Percentiles rank a stretch among this genome's conserved stretches.
phyloP scores from a whole-genome alignment of 2,888 invertebrate species.

The Trachelus troglodyta region DNA sequence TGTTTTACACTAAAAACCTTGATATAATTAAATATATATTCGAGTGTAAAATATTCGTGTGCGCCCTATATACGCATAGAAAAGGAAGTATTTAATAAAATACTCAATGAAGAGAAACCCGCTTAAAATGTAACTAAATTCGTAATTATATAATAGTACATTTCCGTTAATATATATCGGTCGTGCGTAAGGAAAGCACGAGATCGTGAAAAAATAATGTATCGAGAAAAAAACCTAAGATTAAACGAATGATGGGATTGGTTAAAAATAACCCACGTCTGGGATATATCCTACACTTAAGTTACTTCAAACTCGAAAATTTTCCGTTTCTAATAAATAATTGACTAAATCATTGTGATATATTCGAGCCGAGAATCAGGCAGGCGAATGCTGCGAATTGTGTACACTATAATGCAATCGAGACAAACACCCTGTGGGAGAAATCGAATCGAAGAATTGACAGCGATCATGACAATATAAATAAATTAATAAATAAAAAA shows the following conservation, averaged over 20 bases:
- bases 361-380: neutral
- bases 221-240: neutral
- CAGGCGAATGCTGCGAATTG: neutral
- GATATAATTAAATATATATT: neutral
- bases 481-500: slow-evolving; percentile 9
- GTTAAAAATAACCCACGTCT: neutral
- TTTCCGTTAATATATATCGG: neutral
- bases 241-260: neutral
- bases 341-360: neutral
- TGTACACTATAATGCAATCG: neutral
- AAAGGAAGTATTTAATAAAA: no score
- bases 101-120: neutral
- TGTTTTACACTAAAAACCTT: neutral
- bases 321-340: neutral
- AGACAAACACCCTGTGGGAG: neutral
- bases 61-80: no score
- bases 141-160: neutral
- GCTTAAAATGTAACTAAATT: neutral
- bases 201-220: neutral
- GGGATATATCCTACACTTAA: neutral
- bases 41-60: neutral
- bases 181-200: no score
- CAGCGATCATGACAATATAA: neutral
- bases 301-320: neutral
- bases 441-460: neutral